phyloP scores from a whole-genome alignment of 2,113 vertebrate genomes.

The Boulengeromyrus knoepffleri region DNA sequence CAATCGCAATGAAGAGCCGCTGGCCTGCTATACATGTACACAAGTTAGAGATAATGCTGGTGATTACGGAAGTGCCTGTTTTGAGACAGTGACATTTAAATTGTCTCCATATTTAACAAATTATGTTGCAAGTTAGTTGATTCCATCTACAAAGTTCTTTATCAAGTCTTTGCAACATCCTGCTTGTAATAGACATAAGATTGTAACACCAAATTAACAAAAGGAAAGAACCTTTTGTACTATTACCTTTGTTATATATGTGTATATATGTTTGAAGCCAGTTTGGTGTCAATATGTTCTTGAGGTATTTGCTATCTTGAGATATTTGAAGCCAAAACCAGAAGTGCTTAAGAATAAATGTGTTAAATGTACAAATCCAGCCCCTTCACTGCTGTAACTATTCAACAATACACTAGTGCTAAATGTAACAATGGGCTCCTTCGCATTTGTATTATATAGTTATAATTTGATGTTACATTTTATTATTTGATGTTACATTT shows the following conservation, averaged over 20 bases:
- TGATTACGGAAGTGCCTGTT: background rate
- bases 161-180: background rate
- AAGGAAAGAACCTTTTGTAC: background rate
- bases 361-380: background rate
- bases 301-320: background rate
- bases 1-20: background rate
- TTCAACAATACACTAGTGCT: background rate
- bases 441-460: background rate
- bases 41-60: background rate
- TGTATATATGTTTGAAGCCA: background rate
- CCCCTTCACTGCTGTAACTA: background rate
- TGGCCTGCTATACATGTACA: background rate
- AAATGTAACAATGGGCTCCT: background rate
- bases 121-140: background rate
- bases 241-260: background rate
- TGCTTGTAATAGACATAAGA: background rate
- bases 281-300: background rate
- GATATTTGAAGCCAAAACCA: background rate
- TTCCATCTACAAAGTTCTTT: background rate
- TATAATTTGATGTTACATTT: background rate
- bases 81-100: background rate
- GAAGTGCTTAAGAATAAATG: background rate
- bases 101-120: background rate
- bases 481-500: background rate
- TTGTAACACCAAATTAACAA: background rate